phyloP scores from a whole-genome alignment of 2,888 invertebrate genomes.

The Drosophila crucigera region DNA sequence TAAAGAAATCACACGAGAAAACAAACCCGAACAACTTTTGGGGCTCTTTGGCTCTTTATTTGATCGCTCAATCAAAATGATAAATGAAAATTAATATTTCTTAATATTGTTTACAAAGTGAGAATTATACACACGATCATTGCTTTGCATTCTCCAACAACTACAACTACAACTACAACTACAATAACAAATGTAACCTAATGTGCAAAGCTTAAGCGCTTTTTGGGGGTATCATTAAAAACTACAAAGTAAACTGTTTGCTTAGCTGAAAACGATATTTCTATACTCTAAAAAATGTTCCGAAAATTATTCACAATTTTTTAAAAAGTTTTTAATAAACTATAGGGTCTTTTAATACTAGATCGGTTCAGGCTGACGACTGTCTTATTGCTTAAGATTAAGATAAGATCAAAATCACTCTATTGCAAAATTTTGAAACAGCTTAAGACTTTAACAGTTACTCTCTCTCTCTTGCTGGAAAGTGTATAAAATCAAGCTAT shows the following conservation, averaged over 20 bases:
- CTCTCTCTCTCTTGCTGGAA: background rate
- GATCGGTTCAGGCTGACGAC: background rate
- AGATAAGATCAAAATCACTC: fast-evolving
- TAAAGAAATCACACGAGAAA: conserved; percentile 82
- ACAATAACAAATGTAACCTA: conserved; percentile 49
- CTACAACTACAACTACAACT: conserved; percentile 5
- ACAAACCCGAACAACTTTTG: conserved; percentile 49
- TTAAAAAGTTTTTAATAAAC: background rate
- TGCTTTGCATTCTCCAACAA: conserved; percentile 47
- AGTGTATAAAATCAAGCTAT: conserved; percentile 22
- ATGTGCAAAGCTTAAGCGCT: conserved; percentile 67
- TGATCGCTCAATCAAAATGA: conserved; percentile 85
- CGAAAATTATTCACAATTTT: fast-evolving
- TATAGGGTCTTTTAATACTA: background rate
- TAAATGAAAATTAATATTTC: conserved; percentile 85
- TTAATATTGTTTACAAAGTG: conserved; percentile 85
- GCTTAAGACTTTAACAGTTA: background rate
- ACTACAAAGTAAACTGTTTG: background rate
- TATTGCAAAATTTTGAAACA: background rate
- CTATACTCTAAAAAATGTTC: conserved; percentile 24
- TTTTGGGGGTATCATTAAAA: conserved; percentile 50
- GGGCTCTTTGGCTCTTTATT: conserved; percentile 66
- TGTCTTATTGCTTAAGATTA: background rate
- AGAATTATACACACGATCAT: conserved; percentile 78
- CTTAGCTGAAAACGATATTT: background rate